Conservation (phyloP, 2,113 vertebrate species). For the Paradisaea rubra region DNA sequence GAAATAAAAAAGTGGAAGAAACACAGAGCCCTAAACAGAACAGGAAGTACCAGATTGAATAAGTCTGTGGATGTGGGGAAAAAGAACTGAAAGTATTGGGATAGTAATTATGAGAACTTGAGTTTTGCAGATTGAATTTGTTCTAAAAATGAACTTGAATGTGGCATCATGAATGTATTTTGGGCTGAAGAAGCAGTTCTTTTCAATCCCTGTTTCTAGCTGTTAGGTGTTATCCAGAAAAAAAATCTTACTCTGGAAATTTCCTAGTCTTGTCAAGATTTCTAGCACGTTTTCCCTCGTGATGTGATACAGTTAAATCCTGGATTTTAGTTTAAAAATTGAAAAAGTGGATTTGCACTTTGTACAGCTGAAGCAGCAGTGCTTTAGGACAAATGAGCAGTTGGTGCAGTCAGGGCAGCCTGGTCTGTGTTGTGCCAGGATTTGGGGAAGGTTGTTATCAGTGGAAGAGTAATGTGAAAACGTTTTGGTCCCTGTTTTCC, state of each 20-base stretch:
- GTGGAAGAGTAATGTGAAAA: neutral
- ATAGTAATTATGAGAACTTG: conserved; percentile 32
- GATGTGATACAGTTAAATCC: neutral
- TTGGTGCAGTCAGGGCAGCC: neutral
- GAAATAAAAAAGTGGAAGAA: neutral
- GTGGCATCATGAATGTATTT: conserved; percentile 20
- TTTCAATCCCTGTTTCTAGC: neutral
- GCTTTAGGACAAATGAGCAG: neutral
- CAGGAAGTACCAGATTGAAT: conserved; percentile 17
- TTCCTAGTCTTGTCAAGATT: neutral
- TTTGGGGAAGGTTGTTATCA: neutral
- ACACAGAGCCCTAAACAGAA: neutral
- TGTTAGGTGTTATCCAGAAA: conserved; percentile 9
- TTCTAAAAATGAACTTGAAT: conserved; percentile 49
- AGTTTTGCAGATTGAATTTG: conserved; percentile 27
- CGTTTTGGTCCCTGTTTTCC: neutral
- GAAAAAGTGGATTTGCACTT: neutral
- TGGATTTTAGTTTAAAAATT: neutral
- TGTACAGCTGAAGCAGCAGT: neutral
- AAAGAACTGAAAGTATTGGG: conserved; percentile 20
- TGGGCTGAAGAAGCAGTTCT: conserved; percentile 30
- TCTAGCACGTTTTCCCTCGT: neutral
- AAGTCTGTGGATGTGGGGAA: neutral
- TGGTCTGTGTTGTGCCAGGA: neutral
- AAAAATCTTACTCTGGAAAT: neutral